Evolutionary conservation across 2,797 vertebrate genomes (phyloP).

Genomic region (Parambassis ranga): DNA sequence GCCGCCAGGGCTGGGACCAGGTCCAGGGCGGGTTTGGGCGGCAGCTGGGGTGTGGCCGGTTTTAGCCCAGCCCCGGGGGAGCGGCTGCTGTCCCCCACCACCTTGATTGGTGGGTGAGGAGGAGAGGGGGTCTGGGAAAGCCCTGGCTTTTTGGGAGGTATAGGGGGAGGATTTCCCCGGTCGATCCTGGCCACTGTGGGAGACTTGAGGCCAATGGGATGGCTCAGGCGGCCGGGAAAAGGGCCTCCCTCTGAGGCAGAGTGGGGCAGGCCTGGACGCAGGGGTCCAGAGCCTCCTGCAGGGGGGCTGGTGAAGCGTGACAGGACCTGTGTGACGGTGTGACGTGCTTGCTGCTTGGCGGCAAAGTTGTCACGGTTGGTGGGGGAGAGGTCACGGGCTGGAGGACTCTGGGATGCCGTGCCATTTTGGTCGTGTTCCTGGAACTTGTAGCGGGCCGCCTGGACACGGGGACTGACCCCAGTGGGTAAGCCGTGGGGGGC

Average conservation of each 20-base stretch:
- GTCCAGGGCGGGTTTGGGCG: conserved; percentile 97
- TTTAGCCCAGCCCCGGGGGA: conserved; percentile 85
- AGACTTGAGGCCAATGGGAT: conserved; percentile 88
- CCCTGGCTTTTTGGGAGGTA: conserved; percentile 99
- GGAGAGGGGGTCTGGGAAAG: conserved; percentile 95
- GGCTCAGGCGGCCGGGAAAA: conserved; percentile 82
- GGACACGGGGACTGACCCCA: conserved; percentile 90
- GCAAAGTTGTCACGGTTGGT: conserved; percentile 92
- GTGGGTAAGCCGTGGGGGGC: conserved; percentile 79
- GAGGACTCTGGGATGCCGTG: conserved; percentile 90
- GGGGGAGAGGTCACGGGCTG: conserved; percentile 91
- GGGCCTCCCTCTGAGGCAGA: conserved; percentile 85
- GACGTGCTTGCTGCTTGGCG: conserved; percentile 95
- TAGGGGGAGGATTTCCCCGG: conserved; percentile 96
- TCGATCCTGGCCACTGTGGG: conserved; percentile 90
- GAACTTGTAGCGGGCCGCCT: conserved; percentile 96
- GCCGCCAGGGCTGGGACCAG: conserved; percentile 96
- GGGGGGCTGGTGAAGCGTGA: conserved; percentile 95
- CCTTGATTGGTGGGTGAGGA: conserved; percentile 93
- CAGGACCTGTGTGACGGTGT: conserved; percentile 96
- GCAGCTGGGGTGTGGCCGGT: conserved; percentile 92
- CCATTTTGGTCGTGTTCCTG: conserved; percentile 99
- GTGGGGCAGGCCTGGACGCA: conserved; percentile 83
- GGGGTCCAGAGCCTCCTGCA: conserved; percentile 60
- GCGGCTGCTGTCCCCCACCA: conserved; percentile 85